Evolutionary conservation across 2,797 vertebrate genomes (phyloP).

Genomic region (Parauchenoglanis punctatus): DNA sequence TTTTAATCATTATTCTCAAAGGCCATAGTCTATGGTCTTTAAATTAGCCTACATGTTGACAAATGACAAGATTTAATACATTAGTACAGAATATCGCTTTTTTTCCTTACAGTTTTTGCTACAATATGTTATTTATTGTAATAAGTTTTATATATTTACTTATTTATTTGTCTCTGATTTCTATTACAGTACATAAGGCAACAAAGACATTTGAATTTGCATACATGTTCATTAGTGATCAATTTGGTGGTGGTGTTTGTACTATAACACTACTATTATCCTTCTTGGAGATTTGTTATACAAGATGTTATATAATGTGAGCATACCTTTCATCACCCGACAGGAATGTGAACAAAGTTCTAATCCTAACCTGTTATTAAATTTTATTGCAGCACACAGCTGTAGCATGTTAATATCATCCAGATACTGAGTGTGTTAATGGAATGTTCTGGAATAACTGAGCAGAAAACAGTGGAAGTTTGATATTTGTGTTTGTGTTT

Average conservation of each 20-base stretch:
- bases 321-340: not conserved
- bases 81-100: not conserved
- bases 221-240: not conserved
- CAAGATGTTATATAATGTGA: not conserved
- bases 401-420: conserved; percentile 11
- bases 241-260: not conserved
- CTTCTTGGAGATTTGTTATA: not conserved
- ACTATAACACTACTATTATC: not conserved
- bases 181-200: not conserved
- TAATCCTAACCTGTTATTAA: not conserved
- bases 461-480: not conserved
- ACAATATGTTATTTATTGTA: conserved; percentile 10
- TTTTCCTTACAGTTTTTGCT: not conserved
- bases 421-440: not conserved
- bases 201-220: not conserved
- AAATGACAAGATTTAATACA: not conserved
- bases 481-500: not conserved
- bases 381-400: not conserved
- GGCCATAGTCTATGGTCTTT: not conserved
- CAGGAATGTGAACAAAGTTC: conserved; percentile 5
- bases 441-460: not conserved
- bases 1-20: not conserved
- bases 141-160: not conserved
- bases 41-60: not conserved
- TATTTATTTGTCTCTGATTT: not conserved